phyloP scores from a whole-genome alignment of 2,888 invertebrate genomes.

The Tenthredo livida region DNA sequence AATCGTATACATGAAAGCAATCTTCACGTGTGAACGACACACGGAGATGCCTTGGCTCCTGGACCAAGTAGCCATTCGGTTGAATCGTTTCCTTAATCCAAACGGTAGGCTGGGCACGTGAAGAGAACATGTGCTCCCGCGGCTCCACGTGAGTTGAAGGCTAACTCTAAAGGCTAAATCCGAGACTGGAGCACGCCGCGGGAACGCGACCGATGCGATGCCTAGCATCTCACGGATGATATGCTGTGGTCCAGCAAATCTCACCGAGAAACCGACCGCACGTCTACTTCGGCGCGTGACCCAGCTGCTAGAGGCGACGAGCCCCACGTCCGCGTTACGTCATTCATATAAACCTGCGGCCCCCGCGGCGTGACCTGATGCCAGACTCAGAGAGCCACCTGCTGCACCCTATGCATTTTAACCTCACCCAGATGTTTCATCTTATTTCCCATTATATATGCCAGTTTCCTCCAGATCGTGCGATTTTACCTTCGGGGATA shows the following conservation, averaged over 20 bases:
- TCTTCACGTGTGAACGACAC: slow-evolving; percentile 34
- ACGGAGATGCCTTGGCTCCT: slow-evolving; percentile 6
- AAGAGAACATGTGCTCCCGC: slow-evolving; percentile 35
- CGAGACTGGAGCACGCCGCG: slow-evolving; percentile 19
- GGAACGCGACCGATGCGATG: background rate
- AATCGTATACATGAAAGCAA: slow-evolving; percentile 21
- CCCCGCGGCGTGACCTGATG: slow-evolving; percentile 60
- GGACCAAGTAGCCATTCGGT: slow-evolving; percentile 2
- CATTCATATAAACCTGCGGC: slow-evolving; percentile 61
- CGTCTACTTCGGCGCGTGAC: slow-evolving; percentile 71
- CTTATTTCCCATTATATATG: background rate
- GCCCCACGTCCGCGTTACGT: slow-evolving; percentile 73
- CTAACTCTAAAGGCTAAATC: slow-evolving; percentile 45
- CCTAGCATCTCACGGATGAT: slow-evolving; percentile 39
- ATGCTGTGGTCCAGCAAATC: slow-evolving; percentile 38
- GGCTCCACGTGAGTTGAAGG: slow-evolving; percentile 42
- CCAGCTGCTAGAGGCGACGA: slow-evolving; percentile 73
- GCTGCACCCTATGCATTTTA: slow-evolving; percentile 53
- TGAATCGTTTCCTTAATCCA: background rate
- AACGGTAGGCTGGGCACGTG: slow-evolving; percentile 46
- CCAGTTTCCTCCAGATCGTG: background rate
- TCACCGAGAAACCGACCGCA: slow-evolving; percentile 21
- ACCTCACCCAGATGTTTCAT: slow-evolving; percentile 18
- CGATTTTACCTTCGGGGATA: background rate
- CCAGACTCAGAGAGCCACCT: slow-evolving; percentile 58